phyloP scores from a whole-genome alignment of 2,797 vertebrate genomes.

The Rhodeus uyekii region DNA sequence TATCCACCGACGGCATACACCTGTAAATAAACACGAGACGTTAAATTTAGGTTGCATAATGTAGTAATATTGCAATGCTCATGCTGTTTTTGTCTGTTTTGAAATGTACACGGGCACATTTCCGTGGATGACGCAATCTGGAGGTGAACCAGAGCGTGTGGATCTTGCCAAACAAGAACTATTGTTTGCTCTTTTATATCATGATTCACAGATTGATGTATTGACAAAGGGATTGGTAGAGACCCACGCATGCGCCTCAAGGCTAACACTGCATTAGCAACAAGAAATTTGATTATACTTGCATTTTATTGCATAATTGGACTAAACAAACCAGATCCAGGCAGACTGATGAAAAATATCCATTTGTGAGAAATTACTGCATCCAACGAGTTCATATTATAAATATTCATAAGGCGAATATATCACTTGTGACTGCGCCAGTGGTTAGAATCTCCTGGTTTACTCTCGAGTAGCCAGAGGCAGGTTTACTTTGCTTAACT shows the following conservation, averaged over 20 bases:
- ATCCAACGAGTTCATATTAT: not conserved
- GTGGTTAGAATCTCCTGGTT: not conserved
- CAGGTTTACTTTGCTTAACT: not conserved
- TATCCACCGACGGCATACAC: slow-evolving; percentile 98
- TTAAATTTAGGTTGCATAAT: not conserved
- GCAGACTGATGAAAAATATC: not conserved
- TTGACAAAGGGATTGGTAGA: not conserved
- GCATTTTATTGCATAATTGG: not conserved
- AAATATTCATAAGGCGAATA: not conserved
- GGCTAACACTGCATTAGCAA: not conserved
- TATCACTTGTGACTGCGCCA: not conserved
- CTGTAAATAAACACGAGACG: slow-evolving; percentile 64
- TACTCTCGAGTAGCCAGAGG: not conserved
- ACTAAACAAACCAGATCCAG: not conserved
- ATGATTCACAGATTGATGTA: not conserved
- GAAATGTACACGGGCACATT: not conserved
- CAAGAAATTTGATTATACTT: not conserved
- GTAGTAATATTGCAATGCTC: not conserved
- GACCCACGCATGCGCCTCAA: not conserved
- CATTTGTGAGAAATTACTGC: not conserved
- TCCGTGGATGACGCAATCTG: not conserved
- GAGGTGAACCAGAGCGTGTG: not conserved
- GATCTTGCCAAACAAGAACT: slow-evolving; percentile 35
- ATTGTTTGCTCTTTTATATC: not conserved
- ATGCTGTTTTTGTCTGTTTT: not conserved